A percentile compares a stretch with the other conserved stretches of the same genome.
Conservation (phyloP, 2,113 vertebrate genomes). For the Nerophis lumbriciformis region DNA sequence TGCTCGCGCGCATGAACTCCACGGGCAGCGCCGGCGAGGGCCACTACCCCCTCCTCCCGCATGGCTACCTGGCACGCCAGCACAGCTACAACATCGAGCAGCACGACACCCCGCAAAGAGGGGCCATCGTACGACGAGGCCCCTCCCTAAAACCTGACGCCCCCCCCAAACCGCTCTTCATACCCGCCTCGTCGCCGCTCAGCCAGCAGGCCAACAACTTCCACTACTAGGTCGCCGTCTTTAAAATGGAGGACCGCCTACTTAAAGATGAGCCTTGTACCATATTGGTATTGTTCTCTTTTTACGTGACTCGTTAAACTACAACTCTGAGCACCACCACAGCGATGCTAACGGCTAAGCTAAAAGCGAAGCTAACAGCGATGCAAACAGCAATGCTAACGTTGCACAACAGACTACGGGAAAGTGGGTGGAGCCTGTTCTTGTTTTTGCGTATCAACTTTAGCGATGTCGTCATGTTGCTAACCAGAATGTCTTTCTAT, state of each 20-base stretch:
- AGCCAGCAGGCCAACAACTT: constrained; percentile 76
- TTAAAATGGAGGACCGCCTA: background rate
- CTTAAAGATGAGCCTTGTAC: constrained; percentile 76
- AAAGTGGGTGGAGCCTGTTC: constrained; percentile 30
- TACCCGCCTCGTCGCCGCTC: constrained; percentile 77
- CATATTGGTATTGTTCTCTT: constrained; percentile 81
- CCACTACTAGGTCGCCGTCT: constrained; percentile 70
- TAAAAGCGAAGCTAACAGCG: too few species aligned
- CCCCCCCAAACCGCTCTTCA: constrained; percentile 75
- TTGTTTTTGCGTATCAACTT: constrained; percentile 66
- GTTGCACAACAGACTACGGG: background rate
- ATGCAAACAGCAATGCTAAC: too few species aligned
- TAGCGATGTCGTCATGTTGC: constrained; percentile 72
- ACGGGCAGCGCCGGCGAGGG: constrained; percentile 73
- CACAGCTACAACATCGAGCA: constrained; percentile 76
- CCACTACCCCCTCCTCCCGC: constrained; percentile 72
- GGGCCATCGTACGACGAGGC: constrained; percentile 68
- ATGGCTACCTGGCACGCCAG: constrained; percentile 72
- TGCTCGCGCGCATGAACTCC: constrained; percentile 79
- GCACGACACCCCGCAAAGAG: constrained; percentile 68
- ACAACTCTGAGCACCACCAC: background rate
- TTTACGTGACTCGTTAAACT: constrained; percentile 46
- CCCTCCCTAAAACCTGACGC: constrained; percentile 76
- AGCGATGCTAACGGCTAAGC: too few species aligned
- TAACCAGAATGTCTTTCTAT: constrained; percentile 73